A percentile compares a stretch with the other conserved stretches of the same genome.
Conservation (phyloP, 2,888 invertebrate genomes). For the Clitarchus hookeri region DNA sequence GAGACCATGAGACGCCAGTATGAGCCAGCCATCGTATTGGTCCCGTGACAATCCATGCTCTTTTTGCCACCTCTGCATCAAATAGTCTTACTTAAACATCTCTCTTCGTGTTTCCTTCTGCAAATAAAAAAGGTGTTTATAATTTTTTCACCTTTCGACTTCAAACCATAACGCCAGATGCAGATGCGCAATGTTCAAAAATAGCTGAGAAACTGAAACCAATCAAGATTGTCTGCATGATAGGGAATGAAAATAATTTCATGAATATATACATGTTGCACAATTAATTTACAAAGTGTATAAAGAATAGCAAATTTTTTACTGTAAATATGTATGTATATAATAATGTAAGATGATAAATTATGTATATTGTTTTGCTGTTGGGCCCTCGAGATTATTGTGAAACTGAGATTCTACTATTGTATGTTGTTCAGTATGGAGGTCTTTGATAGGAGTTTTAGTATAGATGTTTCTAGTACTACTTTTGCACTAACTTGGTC, state of each 20-base stretch:
- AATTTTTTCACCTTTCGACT: background rate
- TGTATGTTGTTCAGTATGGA: background rate
- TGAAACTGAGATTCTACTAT: background rate
- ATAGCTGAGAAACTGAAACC: background rate
- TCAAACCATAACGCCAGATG: background rate
- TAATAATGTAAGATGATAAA: background rate
- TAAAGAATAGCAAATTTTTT: background rate
- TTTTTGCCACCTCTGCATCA: background rate
- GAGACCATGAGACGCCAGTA: conserved; percentile 80
- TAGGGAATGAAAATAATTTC: background rate
- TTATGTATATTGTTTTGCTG: background rate
- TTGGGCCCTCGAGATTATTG: background rate
- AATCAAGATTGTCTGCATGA: background rate
- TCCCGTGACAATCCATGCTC: background rate
- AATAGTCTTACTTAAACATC: background rate
- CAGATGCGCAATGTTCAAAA: background rate
- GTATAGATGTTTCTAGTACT: background rate
- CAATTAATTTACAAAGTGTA: background rate
- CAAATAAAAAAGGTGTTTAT: background rate
- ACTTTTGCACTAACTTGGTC: background rate
- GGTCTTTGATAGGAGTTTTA: background rate
- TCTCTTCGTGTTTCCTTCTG: background rate
- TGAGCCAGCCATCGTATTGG: conserved; percentile 53
- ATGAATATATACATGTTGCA: background rate
- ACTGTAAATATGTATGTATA: conserved; percentile 9